Evolutionary conservation across 2,888 invertebrate species (phyloP).

Genomic region (Conomelus anceps): DNA sequence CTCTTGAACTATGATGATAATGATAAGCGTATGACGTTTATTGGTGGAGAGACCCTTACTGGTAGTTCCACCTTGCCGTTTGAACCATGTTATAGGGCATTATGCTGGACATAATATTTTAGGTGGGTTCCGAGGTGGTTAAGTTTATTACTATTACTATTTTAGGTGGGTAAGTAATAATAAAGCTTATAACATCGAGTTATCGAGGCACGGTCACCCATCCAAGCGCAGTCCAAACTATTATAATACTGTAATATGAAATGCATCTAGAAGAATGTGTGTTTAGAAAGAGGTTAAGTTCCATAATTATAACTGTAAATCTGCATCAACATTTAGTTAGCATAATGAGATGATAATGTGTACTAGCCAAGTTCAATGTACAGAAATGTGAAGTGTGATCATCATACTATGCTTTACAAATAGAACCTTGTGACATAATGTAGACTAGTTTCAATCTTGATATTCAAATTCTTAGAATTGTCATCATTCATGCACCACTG

Average conservation of each 20-base stretch:
- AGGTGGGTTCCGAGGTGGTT: too few species aligned
- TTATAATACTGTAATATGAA: background rate
- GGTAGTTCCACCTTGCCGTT: too few species aligned
- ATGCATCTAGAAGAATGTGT: background rate
- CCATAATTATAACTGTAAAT: background rate
- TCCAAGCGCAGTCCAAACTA: background rate
- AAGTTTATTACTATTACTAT: too few species aligned
- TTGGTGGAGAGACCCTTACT: too few species aligned
- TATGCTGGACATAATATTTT: too few species aligned
- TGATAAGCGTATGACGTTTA: too few species aligned
- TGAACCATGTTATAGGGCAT: too few species aligned
- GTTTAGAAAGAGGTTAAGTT: background rate
- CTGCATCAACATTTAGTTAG: too few species aligned
- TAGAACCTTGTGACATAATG: background rate
- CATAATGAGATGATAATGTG: background rate
- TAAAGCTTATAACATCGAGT: too few species aligned
- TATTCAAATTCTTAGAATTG: background rate
- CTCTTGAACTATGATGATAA: too few species aligned
- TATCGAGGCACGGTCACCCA: too few species aligned
- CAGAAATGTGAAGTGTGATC: background rate
- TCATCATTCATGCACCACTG: background rate
- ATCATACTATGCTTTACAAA: background rate
- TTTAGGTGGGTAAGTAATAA: too few species aligned
- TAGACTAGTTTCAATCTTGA: background rate
- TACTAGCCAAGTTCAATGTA: background rate